Percentiles rank a stretch among this genome's conserved stretches.
Conservation (phyloP, 2,113 vertebrate genomes). For the Calyptomena viridis region DNA sequence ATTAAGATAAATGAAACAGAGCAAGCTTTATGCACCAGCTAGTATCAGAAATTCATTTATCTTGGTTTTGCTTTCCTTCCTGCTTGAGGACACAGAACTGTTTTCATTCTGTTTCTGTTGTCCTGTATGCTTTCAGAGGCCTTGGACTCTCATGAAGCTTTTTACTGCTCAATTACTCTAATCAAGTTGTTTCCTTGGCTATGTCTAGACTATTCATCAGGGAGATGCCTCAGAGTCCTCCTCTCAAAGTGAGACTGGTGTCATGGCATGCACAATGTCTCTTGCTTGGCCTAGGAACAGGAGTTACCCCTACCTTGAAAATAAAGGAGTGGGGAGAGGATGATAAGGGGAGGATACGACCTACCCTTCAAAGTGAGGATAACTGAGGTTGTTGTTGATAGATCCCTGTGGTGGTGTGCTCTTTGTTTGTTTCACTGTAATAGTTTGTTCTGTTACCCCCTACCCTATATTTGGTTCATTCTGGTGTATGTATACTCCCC, state of each 20-base stretch:
- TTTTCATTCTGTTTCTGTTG: background rate
- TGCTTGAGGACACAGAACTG: background rate
- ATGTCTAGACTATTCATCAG: background rate
- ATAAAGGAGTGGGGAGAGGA: rapidly evolving
- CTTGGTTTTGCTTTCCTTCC: background rate
- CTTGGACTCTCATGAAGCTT: background rate
- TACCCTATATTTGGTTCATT: no score
- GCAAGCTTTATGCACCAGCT: background rate
- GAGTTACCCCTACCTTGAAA: background rate
- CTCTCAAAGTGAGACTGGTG: background rate
- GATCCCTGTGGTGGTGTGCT: no score
- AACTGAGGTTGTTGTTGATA: background rate
- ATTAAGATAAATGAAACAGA: background rate
- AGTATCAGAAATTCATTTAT: background rate
- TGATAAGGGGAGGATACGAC: background rate
- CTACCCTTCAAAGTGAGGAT: background rate
- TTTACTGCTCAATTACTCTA: background rate
- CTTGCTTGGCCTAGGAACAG: background rate
- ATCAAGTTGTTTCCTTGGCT: background rate
- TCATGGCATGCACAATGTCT: background rate
- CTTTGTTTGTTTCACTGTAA: no score
- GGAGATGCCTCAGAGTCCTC: background rate
- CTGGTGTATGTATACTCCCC: no score
- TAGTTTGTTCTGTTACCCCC: no score
- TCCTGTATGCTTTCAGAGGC: background rate